Evolutionary conservation across 2,797 vertebrate species (phyloP).

Genomic region (Xiphophorus birchmanni): DNA sequence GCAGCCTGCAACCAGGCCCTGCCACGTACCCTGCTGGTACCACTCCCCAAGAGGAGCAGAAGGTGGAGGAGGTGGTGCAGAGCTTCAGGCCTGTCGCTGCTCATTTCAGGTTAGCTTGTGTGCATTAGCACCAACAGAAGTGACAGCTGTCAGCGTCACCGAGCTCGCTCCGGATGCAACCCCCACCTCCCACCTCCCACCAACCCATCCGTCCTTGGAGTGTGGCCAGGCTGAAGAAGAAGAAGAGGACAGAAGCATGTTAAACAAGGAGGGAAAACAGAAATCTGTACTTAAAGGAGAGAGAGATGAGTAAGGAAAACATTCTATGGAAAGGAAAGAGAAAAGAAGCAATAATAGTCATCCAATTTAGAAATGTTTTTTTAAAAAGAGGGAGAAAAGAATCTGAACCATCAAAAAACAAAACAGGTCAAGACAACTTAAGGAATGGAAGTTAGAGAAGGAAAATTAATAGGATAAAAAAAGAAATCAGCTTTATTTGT

Average conservation of each 20-base stretch:
- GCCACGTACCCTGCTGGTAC: conserved; percentile 30
- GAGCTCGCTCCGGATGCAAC: conserved; percentile 55
- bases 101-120: conserved; percentile 73
- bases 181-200: conserved; percentile 38
- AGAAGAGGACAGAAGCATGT: conserved; percentile 11
- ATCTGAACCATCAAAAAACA: neutral
- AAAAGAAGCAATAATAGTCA: neutral
- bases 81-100: conserved; percentile 64
- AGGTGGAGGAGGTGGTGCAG: conserved; percentile 21
- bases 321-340: neutral
- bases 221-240: conserved; percentile 47
- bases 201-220: conserved; percentile 63
- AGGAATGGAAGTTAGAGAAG: neutral
- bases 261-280: neutral
- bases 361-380: neutral
- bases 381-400: neutral
- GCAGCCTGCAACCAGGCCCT: conserved; percentile 56
- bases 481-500: neutral
- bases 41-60: conserved; percentile 12
- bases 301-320: neutral
- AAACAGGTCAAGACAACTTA: neutral
- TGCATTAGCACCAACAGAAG: conserved; percentile 71
- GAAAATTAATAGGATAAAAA: neutral
- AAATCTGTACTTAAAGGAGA: neutral
- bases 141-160: conserved; percentile 76